Evolutionary conservation across 2,113 vertebrate species (phyloP).

Genomic region (Hippocampus barbouri): DNA sequence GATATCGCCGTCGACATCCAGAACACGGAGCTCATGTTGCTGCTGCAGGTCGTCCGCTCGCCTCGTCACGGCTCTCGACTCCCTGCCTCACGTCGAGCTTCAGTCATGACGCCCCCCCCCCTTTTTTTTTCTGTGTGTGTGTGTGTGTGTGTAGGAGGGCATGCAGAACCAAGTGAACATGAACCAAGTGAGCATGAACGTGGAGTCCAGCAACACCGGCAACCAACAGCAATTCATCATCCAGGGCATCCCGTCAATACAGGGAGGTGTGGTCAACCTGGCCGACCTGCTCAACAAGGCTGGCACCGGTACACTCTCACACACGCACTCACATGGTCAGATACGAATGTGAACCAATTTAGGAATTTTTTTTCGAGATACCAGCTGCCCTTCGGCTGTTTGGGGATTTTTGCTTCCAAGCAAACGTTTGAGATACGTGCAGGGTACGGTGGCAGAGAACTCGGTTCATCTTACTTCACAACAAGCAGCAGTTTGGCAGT

Average conservation of each 20-base stretch:
- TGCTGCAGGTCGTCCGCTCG: constrained; percentile 78
- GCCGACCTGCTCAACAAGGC: constrained; percentile 74
- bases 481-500: too few species aligned
- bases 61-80: too few species aligned
- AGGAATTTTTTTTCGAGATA: too few species aligned
- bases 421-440: too few species aligned
- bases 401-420: too few species aligned
- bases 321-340: neutral
- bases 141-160: constrained; percentile 71
- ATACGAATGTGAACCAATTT: neutral
- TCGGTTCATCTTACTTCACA: too few species aligned
- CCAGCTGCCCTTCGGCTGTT: too few species aligned
- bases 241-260: constrained; percentile 63
- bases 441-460: too few species aligned
- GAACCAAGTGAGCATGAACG: constrained; percentile 70
- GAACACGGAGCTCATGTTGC: constrained; percentile 78
- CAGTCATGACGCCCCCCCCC: neutral
- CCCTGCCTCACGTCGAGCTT: neutral
- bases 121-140: neutral
- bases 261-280: constrained; percentile 74
- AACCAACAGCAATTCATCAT: constrained; percentile 78
- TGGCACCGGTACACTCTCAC: constrained; percentile 61
- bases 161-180: constrained; percentile 81
- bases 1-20: constrained; percentile 87
- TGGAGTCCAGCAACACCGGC: constrained; percentile 51